These are phyloP conservation scores for Phoxinus phoxinus DNA, from an alignment of 2,113 vertebrate species.

Conservation along the genomic window DNA sequence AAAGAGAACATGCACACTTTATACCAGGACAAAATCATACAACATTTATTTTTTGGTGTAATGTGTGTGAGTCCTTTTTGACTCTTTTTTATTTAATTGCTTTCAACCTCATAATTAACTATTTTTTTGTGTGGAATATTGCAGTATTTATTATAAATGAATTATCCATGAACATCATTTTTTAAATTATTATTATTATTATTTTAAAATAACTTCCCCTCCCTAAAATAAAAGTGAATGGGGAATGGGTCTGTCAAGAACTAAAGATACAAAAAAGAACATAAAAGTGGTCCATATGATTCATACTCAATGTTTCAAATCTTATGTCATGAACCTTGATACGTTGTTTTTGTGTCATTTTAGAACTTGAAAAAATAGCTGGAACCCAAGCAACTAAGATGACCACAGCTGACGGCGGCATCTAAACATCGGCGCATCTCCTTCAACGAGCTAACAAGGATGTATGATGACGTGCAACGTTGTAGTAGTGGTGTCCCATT, in stretches of 20 bases:
- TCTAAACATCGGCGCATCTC: no score
- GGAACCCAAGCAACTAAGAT: no score
- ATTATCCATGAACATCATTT: no score
- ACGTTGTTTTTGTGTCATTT: background rate
- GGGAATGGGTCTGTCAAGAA: background rate
- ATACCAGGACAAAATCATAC: background rate
- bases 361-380: background rate
- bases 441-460: no score
- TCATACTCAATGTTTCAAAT: background rate
- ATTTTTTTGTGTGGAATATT: background rate
- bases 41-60: background rate
- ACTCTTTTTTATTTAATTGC: background rate
- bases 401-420: no score
- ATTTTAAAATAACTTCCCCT: no score
- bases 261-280: background rate
- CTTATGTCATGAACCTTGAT: background rate
- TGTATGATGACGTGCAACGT: no score
- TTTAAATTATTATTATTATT: no score
- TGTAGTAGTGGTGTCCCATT: no score
- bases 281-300: background rate
- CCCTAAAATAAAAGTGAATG: background rate
- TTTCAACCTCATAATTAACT: background rate
- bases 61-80: background rate
- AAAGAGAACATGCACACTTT: background rate
- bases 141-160: no score